Conservation (phyloP, 2,113 vertebrate genomes). For the Shinisaurus crocodilurus region DNA sequence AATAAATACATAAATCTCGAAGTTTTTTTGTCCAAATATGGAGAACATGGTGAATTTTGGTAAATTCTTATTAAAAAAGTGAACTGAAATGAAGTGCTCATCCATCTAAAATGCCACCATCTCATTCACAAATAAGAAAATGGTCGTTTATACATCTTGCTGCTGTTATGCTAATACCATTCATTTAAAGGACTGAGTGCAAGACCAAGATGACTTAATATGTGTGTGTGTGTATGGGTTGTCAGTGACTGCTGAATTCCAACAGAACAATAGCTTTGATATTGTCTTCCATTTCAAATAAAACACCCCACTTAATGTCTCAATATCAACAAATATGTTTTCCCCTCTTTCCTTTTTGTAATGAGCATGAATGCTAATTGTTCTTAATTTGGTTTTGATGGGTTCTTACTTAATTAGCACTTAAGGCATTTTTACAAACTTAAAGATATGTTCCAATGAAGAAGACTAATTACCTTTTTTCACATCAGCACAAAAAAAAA, state of each 20-base stretch:
- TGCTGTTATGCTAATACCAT: neutral
- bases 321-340: conserved; percentile 18
- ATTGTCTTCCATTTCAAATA: conserved; percentile 1
- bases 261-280: neutral
- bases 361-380: conserved; percentile 53
- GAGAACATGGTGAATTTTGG: neutral
- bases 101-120: neutral
- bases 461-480: conserved; percentile 52
- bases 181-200: neutral
- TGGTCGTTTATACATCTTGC: too few species aligned
- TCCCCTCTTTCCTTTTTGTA: conserved; percentile 43
- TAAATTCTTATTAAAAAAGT: neutral
- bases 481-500: conserved; percentile 49
- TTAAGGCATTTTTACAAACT: conserved; percentile 44
- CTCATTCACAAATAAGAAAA: neutral
- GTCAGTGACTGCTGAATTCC: neutral
- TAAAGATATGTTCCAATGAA: conserved; percentile 44
- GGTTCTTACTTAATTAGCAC: conserved; percentile 65
- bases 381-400: conserved; percentile 64
- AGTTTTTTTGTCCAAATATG: too few species aligned
- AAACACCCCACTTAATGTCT: conserved; percentile 25
- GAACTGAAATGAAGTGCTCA: neutral
- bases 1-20: too few species aligned
- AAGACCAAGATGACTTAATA: neutral
- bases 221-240: too few species aligned